phyloP scores from a whole-genome alignment of 2,888 invertebrate genomes.

The Byasa hedistus region DNA sequence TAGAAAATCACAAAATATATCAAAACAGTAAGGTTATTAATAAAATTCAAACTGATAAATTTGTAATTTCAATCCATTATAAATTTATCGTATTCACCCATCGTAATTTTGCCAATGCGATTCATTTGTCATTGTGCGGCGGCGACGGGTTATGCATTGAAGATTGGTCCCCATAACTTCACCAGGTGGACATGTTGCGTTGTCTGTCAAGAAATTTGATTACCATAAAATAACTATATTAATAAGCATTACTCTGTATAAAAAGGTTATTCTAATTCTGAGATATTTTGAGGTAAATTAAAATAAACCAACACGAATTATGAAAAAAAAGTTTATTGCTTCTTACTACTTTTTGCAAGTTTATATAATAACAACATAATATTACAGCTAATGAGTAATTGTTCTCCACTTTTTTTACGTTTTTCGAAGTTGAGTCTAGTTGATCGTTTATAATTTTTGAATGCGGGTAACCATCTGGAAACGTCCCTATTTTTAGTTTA shows the following conservation, averaged over 20 bases:
- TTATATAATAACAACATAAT: background rate
- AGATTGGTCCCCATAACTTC: constrained; percentile 59
- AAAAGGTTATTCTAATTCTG: too few species aligned
- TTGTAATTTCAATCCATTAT: background rate
- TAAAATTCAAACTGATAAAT: background rate
- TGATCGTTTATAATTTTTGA: background rate
- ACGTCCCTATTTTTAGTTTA: constrained; percentile 47
- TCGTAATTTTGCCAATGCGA: constrained; percentile 52
- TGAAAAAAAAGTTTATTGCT: too few species aligned
- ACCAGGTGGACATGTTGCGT: constrained; percentile 50
- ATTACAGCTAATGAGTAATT: background rate
- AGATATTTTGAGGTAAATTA: too few species aligned
- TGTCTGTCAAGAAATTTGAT: constrained; percentile 42
- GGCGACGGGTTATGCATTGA: constrained; percentile 51
- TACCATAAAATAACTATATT: too few species aligned
- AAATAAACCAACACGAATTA: too few species aligned
- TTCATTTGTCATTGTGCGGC: constrained; percentile 40
- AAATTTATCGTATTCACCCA: background rate
- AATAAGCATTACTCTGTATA: too few species aligned
- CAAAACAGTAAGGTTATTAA: background rate
- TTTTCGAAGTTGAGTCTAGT: constrained; percentile 3
- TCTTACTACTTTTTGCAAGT: too few species aligned
- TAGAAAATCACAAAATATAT: background rate
- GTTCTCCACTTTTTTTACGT: background rate
- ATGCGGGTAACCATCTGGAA: constrained; percentile 17